These are phyloP conservation scores for Trichosurus vulpecula DNA, from an alignment of 2,797 vertebrate species.

Conservation along the genomic window DNA sequence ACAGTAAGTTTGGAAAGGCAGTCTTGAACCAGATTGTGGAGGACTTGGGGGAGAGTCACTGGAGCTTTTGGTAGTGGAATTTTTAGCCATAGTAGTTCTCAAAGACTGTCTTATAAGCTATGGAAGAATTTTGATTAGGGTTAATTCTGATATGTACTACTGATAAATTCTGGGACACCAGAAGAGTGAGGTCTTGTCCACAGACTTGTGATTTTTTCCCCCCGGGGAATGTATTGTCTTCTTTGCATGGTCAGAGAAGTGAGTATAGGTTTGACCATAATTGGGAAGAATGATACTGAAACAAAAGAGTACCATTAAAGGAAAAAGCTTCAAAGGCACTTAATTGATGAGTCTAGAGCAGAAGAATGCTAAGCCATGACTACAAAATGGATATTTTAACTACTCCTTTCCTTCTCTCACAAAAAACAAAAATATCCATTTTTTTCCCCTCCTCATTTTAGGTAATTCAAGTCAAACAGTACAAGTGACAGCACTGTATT, in stretches of 20 bases:
- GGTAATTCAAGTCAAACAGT: slow-evolving; percentile 77
- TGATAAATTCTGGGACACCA: not conserved
- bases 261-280: not conserved
- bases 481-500: slow-evolving; percentile 92
- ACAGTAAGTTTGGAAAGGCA: not conserved
- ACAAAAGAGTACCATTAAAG: not conserved
- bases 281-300: not conserved
- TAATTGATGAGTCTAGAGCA: not conserved
- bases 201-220: not conserved
- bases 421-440: not conserved
- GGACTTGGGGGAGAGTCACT: not conserved
- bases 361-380: accelerated
- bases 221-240: not conserved
- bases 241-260: not conserved
- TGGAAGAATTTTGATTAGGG: not conserved
- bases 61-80: not conserved
- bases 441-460: slow-evolving; percentile 72
- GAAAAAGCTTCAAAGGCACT: not conserved
- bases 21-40: not conserved
- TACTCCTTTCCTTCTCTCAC: not conserved
- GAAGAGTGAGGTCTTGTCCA: not conserved
- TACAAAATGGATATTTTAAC: not conserved
- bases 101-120: not conserved
- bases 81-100: not conserved
- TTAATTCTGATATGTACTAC: not conserved